Percentiles rank a stretch among this genome's conserved stretches.
These are phyloP conservation scores for Kuschelorhynchus macadamiae DNA, from an alignment of 2,888 invertebrate species.

Conservation along the genomic window DNA sequence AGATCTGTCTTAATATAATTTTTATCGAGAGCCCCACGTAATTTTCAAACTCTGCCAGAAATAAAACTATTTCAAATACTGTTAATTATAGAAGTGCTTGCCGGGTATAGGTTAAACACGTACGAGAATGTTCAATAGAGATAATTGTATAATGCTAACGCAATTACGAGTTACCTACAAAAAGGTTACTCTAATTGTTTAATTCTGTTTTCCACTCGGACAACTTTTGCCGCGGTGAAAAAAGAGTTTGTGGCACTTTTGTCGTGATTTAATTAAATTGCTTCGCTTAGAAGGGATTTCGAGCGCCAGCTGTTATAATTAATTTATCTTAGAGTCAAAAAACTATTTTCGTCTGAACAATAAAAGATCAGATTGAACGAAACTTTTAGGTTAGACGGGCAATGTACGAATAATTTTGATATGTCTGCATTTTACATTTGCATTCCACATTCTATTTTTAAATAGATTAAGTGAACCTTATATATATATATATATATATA, in stretches of 20 bases:
- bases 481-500: too few relatives aligned
- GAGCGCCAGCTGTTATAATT: conserved; percentile 30
- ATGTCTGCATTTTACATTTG: too few relatives aligned
- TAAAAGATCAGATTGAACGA: conserved; percentile 19
- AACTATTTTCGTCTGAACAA: conserved; percentile 20
- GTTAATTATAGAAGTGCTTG: too few relatives aligned
- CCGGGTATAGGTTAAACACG: too few relatives aligned
- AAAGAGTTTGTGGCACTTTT: conserved; percentile 35
- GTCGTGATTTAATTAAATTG: conserved; percentile 35
- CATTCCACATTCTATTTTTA: too few relatives aligned
- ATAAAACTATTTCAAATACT: too few relatives aligned
- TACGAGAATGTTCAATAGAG: conserved; percentile 15
- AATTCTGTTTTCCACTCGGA: conserved; percentile 30
- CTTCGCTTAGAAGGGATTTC: conserved; percentile 24
- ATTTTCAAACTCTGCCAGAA: too few relatives aligned
- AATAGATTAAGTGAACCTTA: too few relatives aligned
- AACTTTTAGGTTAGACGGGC: too few relatives aligned
- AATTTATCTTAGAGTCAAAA: conserved; percentile 28
- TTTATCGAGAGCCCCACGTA: too few relatives aligned
- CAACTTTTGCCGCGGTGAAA: conserved; percentile 33
- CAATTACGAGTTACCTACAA: conserved; percentile 32
- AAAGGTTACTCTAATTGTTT: conserved; percentile 36
- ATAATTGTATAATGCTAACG: conserved; percentile 30
- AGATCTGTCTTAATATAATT: too few relatives aligned
- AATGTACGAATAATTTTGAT: too few relatives aligned